A percentile compares a stretch with the other conserved stretches of the same genome.
These are phyloP conservation scores for Orycteropus afer DNA, from an alignment of 2,113 vertebrate genomes.

Conservation along the genomic window DNA sequence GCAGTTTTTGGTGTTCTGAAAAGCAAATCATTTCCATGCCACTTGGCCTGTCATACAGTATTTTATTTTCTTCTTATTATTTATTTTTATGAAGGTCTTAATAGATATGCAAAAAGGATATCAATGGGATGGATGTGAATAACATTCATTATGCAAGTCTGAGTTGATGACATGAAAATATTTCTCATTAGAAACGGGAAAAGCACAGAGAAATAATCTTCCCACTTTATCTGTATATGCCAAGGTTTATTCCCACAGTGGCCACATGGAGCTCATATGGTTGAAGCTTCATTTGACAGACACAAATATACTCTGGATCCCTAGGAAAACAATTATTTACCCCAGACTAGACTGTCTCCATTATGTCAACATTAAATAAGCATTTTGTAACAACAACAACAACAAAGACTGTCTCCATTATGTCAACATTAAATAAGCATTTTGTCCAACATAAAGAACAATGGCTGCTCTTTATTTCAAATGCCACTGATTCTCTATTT, in stretches of 20 bases:
- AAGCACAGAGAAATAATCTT: background rate
- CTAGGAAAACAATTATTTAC: background rate
- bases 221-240: background rate
- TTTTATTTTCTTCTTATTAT: conserved; percentile 3
- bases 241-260: background rate
- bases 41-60: background rate
- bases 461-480: conserved; percentile 39
- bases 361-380: conserved; percentile 53
- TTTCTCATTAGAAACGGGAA: background rate
- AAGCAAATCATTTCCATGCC: conserved; percentile 27
- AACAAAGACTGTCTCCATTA: background rate
- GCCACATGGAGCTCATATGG: background rate
- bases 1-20: background rate
- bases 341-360: background rate
- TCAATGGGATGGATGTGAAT: background rate
- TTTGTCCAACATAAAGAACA: background rate
- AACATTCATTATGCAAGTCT: background rate
- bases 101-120: background rate
- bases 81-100: background rate
- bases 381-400: background rate
- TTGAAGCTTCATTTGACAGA: conserved; percentile 6
- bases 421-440: conserved; percentile 51
- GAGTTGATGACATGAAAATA: background rate
- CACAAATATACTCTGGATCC: background rate
- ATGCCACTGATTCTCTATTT: background rate